phyloP scores from a whole-genome alignment of 2,113 vertebrate species.

The Phycodurus eques region DNA sequence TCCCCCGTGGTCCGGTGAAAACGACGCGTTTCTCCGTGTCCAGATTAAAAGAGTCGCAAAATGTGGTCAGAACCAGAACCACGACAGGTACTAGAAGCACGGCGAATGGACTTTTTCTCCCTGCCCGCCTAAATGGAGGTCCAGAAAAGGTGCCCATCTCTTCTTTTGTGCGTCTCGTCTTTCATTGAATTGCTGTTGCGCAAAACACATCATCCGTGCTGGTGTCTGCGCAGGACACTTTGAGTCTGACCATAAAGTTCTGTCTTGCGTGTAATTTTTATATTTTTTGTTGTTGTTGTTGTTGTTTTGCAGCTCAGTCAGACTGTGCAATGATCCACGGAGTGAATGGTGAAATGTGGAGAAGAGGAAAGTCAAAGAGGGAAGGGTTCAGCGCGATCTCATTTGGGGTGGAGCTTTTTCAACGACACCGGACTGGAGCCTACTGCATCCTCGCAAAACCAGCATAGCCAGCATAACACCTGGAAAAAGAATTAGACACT shows the following conservation, averaged over 20 bases:
- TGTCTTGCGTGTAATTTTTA: background rate
- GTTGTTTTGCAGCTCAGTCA: conserved; percentile 13
- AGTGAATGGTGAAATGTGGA: conserved; percentile 6
- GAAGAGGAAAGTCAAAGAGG: background rate
- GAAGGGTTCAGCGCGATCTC: background rate
- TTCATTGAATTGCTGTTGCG: conserved; percentile 43
- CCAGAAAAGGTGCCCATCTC: conserved; percentile 58
- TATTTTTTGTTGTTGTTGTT: too few relatives aligned
- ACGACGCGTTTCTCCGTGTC: conserved; percentile 54
- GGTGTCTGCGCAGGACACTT: background rate
- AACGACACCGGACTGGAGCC: background rate
- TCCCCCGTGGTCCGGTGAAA: conserved; percentile 53
- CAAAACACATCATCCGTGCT: conserved; percentile 60
- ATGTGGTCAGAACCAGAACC: conserved; percentile 22
- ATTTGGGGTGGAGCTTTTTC: conserved; percentile 60
- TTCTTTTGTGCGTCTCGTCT: conserved; percentile 43
- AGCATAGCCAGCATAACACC: too few relatives aligned
- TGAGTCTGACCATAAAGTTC: conserved; percentile 6
- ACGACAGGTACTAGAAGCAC: conserved; percentile 23
- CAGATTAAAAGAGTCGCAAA: conserved; percentile 62
- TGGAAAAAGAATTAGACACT: too few relatives aligned
- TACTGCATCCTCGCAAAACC: background rate
- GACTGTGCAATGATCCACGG: conserved; percentile 15
- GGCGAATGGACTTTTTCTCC: conserved; percentile 2
- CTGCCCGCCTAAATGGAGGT: conserved; percentile 17